Evolutionary conservation across 2,888 invertebrate genomes (phyloP), one percentile per base, ranked within the genome.

Genomic region (Netelia virgata): DNA sequence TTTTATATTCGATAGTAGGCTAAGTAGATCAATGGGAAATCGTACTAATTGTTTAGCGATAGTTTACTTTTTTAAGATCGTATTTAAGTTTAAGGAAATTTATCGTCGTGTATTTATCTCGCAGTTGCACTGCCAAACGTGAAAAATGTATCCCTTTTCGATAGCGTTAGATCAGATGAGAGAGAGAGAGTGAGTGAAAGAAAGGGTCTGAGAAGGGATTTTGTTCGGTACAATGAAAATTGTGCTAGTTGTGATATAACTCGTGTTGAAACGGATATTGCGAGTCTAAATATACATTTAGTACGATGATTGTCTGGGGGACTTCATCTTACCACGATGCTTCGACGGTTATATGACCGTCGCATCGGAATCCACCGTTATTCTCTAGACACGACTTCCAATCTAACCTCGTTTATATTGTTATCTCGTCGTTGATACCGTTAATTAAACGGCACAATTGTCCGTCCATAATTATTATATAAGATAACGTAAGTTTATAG

Each of bases 161-260:
- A 47, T 47, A 47, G 0, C 11, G 11, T 47, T 14, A 14, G 14
- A 14, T 47, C 6, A 8, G 47, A 1, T 41, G 6, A 36, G 14
- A 18, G 28, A 74, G 55, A 16, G 36, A 55, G 18, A 72, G 14
- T 14, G 28, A 74, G 55, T n/a, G 36, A 55, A 11, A 72, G 16
- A 61, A 28, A 36, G 20, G 11, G 36, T 28, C 3, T 23, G 23
- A 55, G 53, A 41, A 16, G 36, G 59, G 66, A 28, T 55, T 18
- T 61, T 47, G 68, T 66, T 59, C 9, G 9, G 5, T 73, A 47
- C 47, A 63, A 72, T 41, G 28, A 74, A 59, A 61, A 41, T 80
- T 69, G 66, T 85, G 77, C 61, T 70, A 86, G 76, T 86, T 87
- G 88, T 88, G 88, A 88, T 88, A 88, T 78, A 85, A 83, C 83